Percentiles rank a stretch among this genome's conserved stretches.
Evolutionary conservation across 2,113 vertebrate genomes (phyloP).

Genomic region (Hyperoodon ampullatus): DNA sequence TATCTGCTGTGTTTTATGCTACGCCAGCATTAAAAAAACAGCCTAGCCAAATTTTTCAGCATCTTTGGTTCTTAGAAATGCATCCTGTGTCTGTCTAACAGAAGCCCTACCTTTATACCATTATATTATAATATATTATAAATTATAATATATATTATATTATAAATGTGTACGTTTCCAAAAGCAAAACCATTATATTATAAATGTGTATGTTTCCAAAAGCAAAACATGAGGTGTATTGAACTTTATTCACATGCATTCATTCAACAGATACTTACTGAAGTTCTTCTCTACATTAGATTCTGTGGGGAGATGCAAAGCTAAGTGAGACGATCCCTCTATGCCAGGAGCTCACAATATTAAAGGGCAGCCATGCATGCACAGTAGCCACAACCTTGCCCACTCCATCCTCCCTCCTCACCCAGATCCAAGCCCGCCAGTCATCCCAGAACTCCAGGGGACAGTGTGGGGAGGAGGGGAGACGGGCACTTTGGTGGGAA

Average conservation of each 20-base stretch:
- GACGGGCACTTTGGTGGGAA: background rate
- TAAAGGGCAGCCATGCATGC: background rate
- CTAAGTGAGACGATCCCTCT: background rate
- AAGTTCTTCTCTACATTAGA: background rate
- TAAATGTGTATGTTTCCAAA: background rate
- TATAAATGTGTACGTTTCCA: background rate
- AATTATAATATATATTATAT: background rate
- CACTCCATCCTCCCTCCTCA: background rate
- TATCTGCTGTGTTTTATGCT: background rate
- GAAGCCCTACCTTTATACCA: background rate
- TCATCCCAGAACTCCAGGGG: background rate
- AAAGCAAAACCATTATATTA: constrained; percentile 1
- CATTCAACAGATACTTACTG: background rate
- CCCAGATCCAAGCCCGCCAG: too few relatives aligned
- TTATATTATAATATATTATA: too few relatives aligned
- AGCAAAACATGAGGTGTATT: background rate
- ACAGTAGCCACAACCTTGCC: background rate
- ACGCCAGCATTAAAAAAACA: background rate
- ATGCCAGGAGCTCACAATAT: background rate
- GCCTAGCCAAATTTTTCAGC: background rate
- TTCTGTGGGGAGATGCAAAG: background rate
- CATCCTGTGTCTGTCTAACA: background rate
- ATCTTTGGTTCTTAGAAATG: constrained; percentile 1
- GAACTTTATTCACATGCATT: background rate
- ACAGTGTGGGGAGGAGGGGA: background rate